Conservation (phyloP, 1,140 invertebrate genomes). For the Pomacea maculata region DNA sequence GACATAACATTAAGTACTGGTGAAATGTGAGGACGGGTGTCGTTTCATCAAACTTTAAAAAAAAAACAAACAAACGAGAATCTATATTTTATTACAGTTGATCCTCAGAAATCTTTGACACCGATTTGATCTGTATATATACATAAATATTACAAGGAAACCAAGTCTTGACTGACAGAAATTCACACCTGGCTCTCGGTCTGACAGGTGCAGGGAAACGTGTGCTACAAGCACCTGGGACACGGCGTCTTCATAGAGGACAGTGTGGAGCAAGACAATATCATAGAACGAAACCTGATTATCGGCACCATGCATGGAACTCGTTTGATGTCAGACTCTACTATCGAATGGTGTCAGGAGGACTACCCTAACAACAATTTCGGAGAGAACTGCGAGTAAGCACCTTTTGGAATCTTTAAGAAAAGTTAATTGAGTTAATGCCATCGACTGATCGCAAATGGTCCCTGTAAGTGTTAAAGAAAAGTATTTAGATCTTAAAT, state of each 20-base stretch:
- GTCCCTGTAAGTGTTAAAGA: no score
- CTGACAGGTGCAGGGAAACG: slow-evolving; percentile 38
- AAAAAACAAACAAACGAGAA: slow-evolving; percentile 5
- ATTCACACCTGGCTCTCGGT: not conserved
- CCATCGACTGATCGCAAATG: no score
- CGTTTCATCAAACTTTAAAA: slow-evolving; percentile 27
- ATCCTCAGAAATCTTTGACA: not conserved
- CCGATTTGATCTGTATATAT: no score
- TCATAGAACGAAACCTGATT: slow-evolving; percentile 46
- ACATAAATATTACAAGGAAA: slow-evolving; percentile 31
- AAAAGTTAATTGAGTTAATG: no score
- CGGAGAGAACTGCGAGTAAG: slow-evolving; percentile 11
- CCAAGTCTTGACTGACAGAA: slow-evolving; percentile 21
- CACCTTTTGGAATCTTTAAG: not conserved
- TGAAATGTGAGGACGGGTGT: slow-evolving; percentile 12
- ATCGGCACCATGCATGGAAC: slow-evolving; percentile 30
- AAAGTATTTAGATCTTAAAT: no score
- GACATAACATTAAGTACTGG: not conserved
- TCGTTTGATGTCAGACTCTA: slow-evolving; percentile 26
- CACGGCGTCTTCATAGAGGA: slow-evolving; percentile 57
- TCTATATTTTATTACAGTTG: no score
- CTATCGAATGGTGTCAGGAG: slow-evolving; percentile 1
- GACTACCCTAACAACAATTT: not conserved
- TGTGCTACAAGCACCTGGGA: slow-evolving; percentile 47
- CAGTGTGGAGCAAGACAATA: slow-evolving; percentile 46